A percentile compares a stretch with the other conserved stretches of the same genome.
Evolutionary conservation across 1,140 invertebrate genomes (phyloP).

Genomic region (Epicauta chinensis): DNA sequence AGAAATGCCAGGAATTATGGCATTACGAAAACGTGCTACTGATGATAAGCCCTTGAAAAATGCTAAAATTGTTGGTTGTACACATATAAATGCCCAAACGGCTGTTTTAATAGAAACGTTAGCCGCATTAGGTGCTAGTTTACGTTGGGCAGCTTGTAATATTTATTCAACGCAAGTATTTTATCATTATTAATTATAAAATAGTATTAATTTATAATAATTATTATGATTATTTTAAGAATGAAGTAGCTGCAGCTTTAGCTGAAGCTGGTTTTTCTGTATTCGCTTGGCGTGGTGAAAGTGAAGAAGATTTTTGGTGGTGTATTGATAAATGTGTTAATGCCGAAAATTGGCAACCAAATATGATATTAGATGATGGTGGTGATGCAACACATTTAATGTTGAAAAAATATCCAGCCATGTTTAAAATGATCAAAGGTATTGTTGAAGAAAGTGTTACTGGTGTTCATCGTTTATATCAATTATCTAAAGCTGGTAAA

Average conservation of each 20-base stretch:
- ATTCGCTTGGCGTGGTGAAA: constrained; percentile 94
- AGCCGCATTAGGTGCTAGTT: constrained; percentile 80
- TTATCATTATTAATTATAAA: not conserved
- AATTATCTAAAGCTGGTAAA: constrained; percentile 91
- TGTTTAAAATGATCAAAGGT: constrained; percentile 95
- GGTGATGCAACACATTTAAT: constrained; percentile 96
- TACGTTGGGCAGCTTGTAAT: constrained; percentile 95
- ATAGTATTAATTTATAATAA: too few relatives aligned
- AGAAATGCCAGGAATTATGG: constrained; percentile 98
- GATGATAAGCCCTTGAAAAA: constrained; percentile 93
- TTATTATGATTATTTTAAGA: constrained; percentile 49
- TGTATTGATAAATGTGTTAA: constrained; percentile 93
- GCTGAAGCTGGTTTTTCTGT: constrained; percentile 85
- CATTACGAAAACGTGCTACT: constrained; percentile 79
- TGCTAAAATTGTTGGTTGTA: constrained; percentile 95
- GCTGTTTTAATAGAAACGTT: constrained; percentile 94
- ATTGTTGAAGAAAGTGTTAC: constrained; percentile 98
- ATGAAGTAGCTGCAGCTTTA: constrained; percentile 94
- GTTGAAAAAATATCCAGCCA: constrained; percentile 92
- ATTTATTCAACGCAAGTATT: constrained; percentile 92
- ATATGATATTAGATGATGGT: constrained; percentile 97
- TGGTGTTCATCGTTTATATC: constrained; percentile 93
- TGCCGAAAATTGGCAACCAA: constrained; percentile 93
- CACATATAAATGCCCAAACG: constrained; percentile 97
- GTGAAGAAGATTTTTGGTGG: constrained; percentile 99